Evolutionary conservation across 2,797 vertebrate genomes (phyloP), one percentile per base, ranked within the genome.

Genomic region (Helicolenus hilgendorfi): DNA sequence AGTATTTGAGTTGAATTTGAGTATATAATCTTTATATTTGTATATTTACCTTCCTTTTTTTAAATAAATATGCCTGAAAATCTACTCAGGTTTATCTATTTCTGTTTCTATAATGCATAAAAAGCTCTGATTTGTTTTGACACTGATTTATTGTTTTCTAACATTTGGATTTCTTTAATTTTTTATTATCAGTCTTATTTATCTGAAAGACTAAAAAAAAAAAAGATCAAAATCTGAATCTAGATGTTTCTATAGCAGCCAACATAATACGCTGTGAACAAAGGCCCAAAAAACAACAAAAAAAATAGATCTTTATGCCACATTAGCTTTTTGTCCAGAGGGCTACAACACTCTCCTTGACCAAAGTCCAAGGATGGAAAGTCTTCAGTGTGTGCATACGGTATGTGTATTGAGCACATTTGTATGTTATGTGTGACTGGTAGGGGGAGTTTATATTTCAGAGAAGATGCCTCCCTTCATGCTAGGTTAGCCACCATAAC

Each of bases 401-500:
- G 38, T 14, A 0, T 31, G 45, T 41, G 62, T 20, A 0, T 31
- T 55, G 29, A 64, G 49, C 8, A 4, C 18, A 38, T 68, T 62
- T 67, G 55, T 70, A 11, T 65, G 18, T 24, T 53, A 3, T 58
- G 58, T 68, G 55, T 55, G 41, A 45, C 38, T 45, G 38, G 38
- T 45, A 14, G 5, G 15, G n/a, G 11, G 2, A 13, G 72, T 77
- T 27, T 85, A 29, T 73, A 73, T 87, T 91, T 79, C 67, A 81
- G 53, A 78, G 80, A 70, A 58, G 74, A 89, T 24, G 55, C 64
- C 24, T 87, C 29, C 81, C 80, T 78, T 88, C 90, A 89, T 90
- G 91, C 91, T 72, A 91, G 73, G 83, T 90, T 88, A 92, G 80
- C 59, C 91, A 92, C 83, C 76, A 74, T 76, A 83, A 89, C 92